Conservation (phyloP, 2,113 vertebrate species). For the Trematocara macrostoma region DNA sequence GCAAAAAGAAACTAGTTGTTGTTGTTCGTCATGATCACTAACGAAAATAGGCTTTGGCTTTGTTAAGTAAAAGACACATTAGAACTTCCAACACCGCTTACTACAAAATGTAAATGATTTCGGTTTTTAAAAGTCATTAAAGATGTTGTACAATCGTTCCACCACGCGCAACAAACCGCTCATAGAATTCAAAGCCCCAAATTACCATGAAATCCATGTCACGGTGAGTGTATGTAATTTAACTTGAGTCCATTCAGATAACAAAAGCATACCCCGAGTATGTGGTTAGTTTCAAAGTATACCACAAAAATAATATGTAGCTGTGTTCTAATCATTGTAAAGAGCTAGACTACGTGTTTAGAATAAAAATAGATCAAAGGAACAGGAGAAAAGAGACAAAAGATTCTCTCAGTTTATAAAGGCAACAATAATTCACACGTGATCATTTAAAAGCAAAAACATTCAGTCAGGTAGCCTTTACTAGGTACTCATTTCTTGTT, state of each 20-base stretch:
- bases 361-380: neutral
- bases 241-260: neutral
- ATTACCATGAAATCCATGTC: neutral
- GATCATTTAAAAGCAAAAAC: neutral
- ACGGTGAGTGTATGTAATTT: neutral
- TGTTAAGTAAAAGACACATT: neutral
- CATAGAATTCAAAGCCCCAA: neutral
- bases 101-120: neutral
- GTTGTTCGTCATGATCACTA: neutral
- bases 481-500: neutral
- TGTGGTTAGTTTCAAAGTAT: neutral
- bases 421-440: neutral
- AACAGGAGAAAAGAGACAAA: neutral
- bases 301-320: neutral
- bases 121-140: neutral
- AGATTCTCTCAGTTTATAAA: neutral
- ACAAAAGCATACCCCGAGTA: neutral
- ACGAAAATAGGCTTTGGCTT: neutral
- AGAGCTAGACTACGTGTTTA: neutral
- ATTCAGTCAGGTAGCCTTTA: neutral
- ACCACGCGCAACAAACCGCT: accelerated
- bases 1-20: neutral
- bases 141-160: neutral
- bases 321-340: neutral
- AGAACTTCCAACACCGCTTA: neutral